Evolutionary conservation across 2,888 invertebrate species (phyloP), one percentile per base, ranked within the genome.

Genomic region (Cephonodes hylas): DNA sequence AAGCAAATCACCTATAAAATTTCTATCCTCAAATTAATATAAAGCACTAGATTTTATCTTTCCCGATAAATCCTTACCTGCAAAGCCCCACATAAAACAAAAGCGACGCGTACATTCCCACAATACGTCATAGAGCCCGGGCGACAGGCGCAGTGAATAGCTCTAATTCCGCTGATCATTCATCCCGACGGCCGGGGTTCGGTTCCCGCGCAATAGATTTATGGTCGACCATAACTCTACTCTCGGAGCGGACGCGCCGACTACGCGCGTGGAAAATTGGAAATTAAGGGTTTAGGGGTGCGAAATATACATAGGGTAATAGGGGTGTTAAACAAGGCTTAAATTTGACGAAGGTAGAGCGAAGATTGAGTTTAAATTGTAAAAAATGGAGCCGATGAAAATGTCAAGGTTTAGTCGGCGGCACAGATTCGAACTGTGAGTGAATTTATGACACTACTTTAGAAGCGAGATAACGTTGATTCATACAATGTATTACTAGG

Each of bases 131-230:
- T 53, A 53, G 23, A 46, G 53, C 10, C 27, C 10, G 8, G 31
- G 18, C 27, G 53, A 31, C 31, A 31, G 10, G 31, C 15, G 27
- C 53, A 18, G 38, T 38, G 46, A 46, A 46, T 46, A 10, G 53
- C 53, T 53, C 31, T 53, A 53, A 53, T 31, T 53, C 53, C 15
- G 53, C 31, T 31, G 53, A 53, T 53, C 53, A 53, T 53, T 53
- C 53, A 53, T 53, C 31, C 48, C 53, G n/a, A 38, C 38, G 31
- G 4, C n/a, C 48, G 15, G 25, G 53, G 53, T 53, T 53, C 27
- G 31, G 18, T 31, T 53, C 53, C 53, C 53, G 53, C n/a, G 46
- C 53, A 15, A 27, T 53, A 53, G 31, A 53, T 53, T 53, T 53
- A 53, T 53, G 31, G 18, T 31, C 53, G 53, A 10, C 53, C 53